Evolutionary conservation across 1,140 invertebrate species (phyloP).

Genomic region (Orchestia grillus): DNA sequence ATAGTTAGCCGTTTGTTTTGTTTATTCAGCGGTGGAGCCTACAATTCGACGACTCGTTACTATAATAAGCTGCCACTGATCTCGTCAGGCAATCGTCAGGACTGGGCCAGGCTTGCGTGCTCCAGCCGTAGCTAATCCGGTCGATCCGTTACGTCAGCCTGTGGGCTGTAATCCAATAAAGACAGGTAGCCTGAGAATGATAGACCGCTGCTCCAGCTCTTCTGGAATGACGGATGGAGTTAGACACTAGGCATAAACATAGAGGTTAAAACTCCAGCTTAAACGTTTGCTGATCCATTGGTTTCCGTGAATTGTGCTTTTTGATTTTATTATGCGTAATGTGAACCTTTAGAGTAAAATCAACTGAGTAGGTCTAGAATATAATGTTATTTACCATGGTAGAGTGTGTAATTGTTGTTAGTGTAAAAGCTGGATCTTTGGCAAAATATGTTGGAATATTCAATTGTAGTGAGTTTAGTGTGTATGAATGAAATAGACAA

Average conservation of each 20-base stretch:
- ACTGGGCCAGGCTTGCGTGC: neutral
- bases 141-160: slow-evolving; percentile 3
- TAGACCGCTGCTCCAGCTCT: neutral
- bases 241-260: neutral
- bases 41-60: neutral
- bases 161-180: slow-evolving; percentile 33
- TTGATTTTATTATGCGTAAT: neutral
- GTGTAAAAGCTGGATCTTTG: too few species aligned
- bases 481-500: neutral
- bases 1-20: neutral
- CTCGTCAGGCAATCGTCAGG: neutral
- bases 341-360: neutral
- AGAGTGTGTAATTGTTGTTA: too few species aligned
- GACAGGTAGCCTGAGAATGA: slow-evolving; percentile 39
- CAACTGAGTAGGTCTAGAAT: neutral
- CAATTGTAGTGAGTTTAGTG: neutral
- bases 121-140: neutral
- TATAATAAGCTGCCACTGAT: neutral
- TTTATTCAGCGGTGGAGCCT: neutral
- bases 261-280: neutral
- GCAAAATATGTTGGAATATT: neutral
- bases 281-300: neutral
- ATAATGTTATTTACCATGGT: neutral
- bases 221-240: neutral
- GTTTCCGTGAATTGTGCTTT: neutral